These are phyloP conservation scores for Ormyrus thymus DNA, from an alignment of 2,888 invertebrate species.

Conservation along the genomic window DNA sequence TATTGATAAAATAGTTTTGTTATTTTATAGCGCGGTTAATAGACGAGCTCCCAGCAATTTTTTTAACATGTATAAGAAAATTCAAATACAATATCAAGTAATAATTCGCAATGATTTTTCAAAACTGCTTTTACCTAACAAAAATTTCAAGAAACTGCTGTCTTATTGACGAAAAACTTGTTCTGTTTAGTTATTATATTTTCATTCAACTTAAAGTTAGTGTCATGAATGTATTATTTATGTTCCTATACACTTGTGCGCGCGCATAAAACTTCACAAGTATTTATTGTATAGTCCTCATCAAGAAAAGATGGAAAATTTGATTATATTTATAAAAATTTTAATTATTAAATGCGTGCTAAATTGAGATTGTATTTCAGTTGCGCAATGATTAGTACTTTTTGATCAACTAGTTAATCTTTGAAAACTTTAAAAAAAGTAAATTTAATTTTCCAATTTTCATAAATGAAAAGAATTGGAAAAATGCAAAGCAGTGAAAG, in stretches of 20 bases:
- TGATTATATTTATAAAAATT: constrained; percentile 3
- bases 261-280: constrained; percentile 39
- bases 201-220: constrained; percentile 41
- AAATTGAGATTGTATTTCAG: neutral
- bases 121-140: constrained; percentile 22
- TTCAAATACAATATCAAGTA: constrained; percentile 15
- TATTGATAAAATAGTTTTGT: constrained; percentile 25
- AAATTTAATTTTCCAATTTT: constrained; percentile 14
- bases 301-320: constrained; percentile 23
- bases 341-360: constrained; percentile 10
- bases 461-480: constrained; percentile 16
- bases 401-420: neutral
- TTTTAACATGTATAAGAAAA: constrained; percentile 10
- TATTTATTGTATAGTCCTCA: constrained; percentile 23
- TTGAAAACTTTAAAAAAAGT: constrained; percentile 19
- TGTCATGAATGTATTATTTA: constrained; percentile 49
- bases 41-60: constrained; percentile 29
- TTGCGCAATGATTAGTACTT: constrained; percentile 11
- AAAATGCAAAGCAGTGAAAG: constrained; percentile 47
- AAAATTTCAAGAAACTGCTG: constrained; percentile 33
- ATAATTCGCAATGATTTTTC: constrained; percentile 21
- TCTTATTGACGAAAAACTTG: constrained; percentile 28
- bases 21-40: constrained; percentile 33
- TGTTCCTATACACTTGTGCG: constrained; percentile 41
- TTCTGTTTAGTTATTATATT: constrained; percentile 16